Base-by-base conservation (phyloP, 2,113 vertebrate species). In the Vidua chalybeata region DNA sequence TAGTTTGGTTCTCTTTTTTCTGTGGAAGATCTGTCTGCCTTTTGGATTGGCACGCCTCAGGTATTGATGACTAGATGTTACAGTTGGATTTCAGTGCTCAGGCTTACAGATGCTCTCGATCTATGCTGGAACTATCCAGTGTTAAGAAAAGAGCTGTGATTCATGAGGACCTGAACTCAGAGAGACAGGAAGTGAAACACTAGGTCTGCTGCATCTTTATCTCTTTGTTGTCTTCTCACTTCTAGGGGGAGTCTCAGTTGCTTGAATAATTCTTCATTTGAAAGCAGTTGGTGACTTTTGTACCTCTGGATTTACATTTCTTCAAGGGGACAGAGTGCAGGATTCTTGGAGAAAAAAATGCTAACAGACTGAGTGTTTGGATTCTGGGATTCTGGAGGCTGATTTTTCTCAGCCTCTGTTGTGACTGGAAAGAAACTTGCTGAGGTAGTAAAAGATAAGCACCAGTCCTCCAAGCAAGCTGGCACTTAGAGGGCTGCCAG, bases 11-110 rank as follows among this genome's bases (percentile, higher is more conserved):
- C 27, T 81, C 22, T 58, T 46, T 28, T n/a, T 62, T 64, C 80
- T 24, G 0, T 8, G 14, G 7, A 54, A 35, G 35, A 9, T n/a
- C 18, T 20, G 33, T 39, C 31, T 83, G 73, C 23, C 12, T 1
- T 55, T 79, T 37, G 55, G 20, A 10, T 20, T 31, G 43, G 17
- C 33, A 33, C 37, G 74, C 59, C 49, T 28, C 63, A 51, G 67
- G 30, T 18, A 4, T 9, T 61, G 64, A 2, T 72, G 78, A 28
- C 16, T n/a, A 64, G 52, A 18, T 0, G 0, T 62, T 56, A 31
- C 17, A 37, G 27, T 13, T 89, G 41, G 20, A n/a, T 39, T 79
- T 56, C 46, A 52, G 43, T 61, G 62, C 33, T 79, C 2, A 5
- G 21, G 45, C 31, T 58, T 10, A 24, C 8, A 23, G 39, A 7